Evolutionary conservation across 2,888 invertebrate genomes (phyloP), one percentile per base, ranked within the genome.

Genomic region (Eristalinus sepulchralis): DNA sequence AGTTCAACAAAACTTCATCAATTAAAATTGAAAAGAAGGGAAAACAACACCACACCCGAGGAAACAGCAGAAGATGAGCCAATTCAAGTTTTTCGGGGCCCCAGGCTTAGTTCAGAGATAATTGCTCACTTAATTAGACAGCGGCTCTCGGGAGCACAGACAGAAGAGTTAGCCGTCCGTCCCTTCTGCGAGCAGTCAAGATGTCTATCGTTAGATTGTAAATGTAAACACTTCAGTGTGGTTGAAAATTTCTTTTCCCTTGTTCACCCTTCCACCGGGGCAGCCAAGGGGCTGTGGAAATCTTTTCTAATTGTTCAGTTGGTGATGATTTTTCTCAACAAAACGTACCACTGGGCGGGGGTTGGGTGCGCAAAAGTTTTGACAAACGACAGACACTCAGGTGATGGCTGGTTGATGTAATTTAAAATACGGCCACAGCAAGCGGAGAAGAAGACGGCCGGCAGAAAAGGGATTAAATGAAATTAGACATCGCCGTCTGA

Each of bases 121-220:
- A 84, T 84, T 84, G 84, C 71, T 84, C 84, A 76, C 81, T 81
- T 81, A 84, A 84, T 84, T 76, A 83, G 70, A n/a, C 73, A 63
- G 72, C 13, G 33, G 59, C n/a, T 39, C 20, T 0, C n/a, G 24
- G 36, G 13, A n/a, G 36, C 13, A 20, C 17, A 31, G 47, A 27
- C 27, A 11, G 62, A 22, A 31, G n/a, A 10, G 22, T 34, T 53
- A 27, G 10, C n/a, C 36, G 36, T n/a, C 39, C 17, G 17, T 17
- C 47, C 47, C 47, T 36, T 13, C n/a, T n/a, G n/a, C n/a, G n/a
- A n/a, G 62, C 60, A 67, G 39, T 20, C 68, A 68, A 83, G 68
- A 83, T 72, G 83, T 83, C 83, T 83, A 68, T 39, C n/a, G 31
- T 13, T 64, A 31, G 36, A 67, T 8, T 47, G 36, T 62, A 47